These are phyloP conservation scores for Sarcophaga subvicina DNA, from an alignment of 2,888 invertebrate species.

Conservation along the genomic window DNA sequence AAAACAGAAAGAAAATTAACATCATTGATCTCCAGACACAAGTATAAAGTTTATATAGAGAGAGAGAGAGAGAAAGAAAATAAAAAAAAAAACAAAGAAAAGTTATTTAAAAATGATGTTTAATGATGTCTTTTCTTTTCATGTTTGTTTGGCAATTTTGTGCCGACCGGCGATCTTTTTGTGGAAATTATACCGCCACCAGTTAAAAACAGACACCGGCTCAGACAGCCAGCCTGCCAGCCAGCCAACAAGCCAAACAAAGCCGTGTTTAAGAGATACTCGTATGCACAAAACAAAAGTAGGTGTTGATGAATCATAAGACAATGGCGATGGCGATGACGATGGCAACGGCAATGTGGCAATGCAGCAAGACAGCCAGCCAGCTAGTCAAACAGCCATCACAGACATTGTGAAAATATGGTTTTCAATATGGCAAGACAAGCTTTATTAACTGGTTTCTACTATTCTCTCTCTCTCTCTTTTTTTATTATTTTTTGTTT, in stretches of 20 bases:
- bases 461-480: neutral
- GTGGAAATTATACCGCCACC: constrained; percentile 58
- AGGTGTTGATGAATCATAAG: constrained; percentile 68
- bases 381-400: constrained; percentile 24
- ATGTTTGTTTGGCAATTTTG: neutral
- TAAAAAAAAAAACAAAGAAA: no score
- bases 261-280: no score
- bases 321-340: neutral
- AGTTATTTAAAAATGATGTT: constrained; percentile 24
- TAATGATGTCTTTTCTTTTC: constrained; percentile 48
- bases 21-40: constrained; percentile 54
- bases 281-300: constrained; percentile 47
- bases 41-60: constrained; percentile 10
- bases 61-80: neutral
- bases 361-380: neutral
- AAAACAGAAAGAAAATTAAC: constrained; percentile 43
- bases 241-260: neutral
- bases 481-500: neutral
- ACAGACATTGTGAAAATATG: constrained; percentile 53
- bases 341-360: no score
- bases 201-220: constrained; percentile 9
- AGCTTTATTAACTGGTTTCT: constrained; percentile 60
- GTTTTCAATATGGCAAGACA: constrained; percentile 54
- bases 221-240: neutral
- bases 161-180: constrained; percentile 41